Evolutionary conservation across 2,797 vertebrate genomes (phyloP).

Genomic region (Apogon talboti): DNA sequence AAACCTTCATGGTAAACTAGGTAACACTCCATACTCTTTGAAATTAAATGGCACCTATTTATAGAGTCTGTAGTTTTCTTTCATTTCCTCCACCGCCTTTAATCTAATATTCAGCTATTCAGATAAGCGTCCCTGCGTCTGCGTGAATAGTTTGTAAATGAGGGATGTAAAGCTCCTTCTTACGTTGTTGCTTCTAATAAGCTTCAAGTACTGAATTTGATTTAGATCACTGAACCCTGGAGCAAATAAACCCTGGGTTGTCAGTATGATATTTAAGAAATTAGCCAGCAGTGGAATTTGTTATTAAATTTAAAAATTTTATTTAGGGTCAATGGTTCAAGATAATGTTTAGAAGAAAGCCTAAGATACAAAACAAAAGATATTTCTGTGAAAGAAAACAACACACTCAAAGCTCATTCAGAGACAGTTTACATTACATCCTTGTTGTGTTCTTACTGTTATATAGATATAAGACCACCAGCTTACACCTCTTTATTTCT

Average conservation of each 20-base stretch:
- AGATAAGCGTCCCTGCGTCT: conserved; percentile 39
- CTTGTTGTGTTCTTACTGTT: conserved; percentile 4
- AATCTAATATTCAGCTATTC: conserved; percentile 62
- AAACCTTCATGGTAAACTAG: conserved; percentile 55
- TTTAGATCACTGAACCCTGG: conserved; percentile 11
- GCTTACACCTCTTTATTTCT: neutral
- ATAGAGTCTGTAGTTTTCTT: conserved; percentile 61
- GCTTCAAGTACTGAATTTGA: conserved; percentile 30
- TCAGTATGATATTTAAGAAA: conserved; percentile 5
- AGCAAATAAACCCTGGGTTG: neutral
- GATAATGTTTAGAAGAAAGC: too few relatives aligned
- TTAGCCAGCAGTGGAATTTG: conserved; percentile 6
- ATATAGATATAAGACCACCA: conserved; percentile 11
- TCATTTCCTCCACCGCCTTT: conserved; percentile 44
- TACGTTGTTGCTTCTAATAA: conserved; percentile 30
- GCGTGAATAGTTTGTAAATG: conserved; percentile 37
- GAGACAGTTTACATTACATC: conserved; percentile 1
- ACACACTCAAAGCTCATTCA: conserved; percentile 8
- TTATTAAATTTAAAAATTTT: neutral
- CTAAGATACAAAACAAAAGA: too few relatives aligned
- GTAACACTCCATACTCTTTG: conserved; percentile 32
- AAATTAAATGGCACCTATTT: conserved; percentile 67
- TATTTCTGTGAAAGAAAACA: neutral
- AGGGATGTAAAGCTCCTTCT: conserved; percentile 25
- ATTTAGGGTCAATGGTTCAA: neutral